Evolutionary conservation across 2,797 vertebrate species (phyloP).

Genomic region (Potorous gilbertii): DNA sequence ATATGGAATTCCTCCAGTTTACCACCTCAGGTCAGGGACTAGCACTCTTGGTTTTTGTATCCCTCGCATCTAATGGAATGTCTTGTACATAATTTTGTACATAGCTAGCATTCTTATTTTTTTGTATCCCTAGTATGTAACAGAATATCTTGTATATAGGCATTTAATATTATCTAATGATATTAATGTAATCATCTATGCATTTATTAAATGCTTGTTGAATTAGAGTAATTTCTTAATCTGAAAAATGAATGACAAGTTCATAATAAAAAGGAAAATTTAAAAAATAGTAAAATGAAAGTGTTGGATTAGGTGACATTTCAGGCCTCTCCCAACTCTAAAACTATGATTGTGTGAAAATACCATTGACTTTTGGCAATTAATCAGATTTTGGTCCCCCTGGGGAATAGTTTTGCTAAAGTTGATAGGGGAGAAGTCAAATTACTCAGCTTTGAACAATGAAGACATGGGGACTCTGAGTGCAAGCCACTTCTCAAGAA

Average conservation of each 20-base stretch:
- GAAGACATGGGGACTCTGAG: background rate
- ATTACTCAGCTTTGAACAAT: background rate
- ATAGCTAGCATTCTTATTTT: no score
- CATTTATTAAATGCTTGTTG: background rate
- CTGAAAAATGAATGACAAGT: background rate
- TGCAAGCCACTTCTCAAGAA: background rate
- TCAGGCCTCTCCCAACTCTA: background rate
- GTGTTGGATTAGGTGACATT: background rate
- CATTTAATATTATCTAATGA: background rate
- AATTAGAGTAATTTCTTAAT: background rate
- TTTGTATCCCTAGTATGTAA: background rate
- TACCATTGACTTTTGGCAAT: background rate
- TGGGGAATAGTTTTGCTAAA: background rate
- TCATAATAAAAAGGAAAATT: background rate
- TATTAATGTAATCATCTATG: background rate
- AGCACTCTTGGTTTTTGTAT: background rate
- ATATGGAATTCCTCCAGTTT: background rate
- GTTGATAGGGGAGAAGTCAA: background rate
- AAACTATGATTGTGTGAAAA: background rate
- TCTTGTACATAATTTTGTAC: no score
- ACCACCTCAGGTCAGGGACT: background rate
- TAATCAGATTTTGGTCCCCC: background rate
- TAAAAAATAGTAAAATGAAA: background rate
- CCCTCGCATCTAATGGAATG: no score
- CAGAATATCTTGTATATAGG: background rate